Evolutionary conservation across 30 jellyfish, hydroid and myxozoan genomes (phyloP), one percentile per base, ranked within the genome.

Genomic region (Aurelia coerulea): DNA sequence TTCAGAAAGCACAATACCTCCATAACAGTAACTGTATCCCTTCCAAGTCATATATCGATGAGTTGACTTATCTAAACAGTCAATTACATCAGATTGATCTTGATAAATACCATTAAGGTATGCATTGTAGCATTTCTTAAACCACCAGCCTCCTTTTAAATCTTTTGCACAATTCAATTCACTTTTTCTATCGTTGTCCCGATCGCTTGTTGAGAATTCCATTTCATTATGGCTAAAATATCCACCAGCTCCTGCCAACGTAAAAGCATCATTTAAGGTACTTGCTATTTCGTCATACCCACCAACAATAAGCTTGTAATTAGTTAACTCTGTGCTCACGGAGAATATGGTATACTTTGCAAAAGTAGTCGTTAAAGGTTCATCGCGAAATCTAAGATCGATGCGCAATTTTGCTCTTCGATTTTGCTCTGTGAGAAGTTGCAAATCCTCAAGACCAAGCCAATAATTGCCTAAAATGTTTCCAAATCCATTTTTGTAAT

Each of bases 111-210:
- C 87, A 16, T 77, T 77, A 0, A 77, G 51, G 23, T 77, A 76
- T 1, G 78, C 63, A 1, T 1, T 0, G 31, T 34, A 75, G 51
- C 87, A 77, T 0, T 54, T 0, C 5, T 62, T 77, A 23, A 16
- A 77, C 87, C 87, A 77, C 87, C 87, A 77, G 0, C 87, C 87
- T 0, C 87, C 87, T 0, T 29, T 62, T 0, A 2, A 62, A 0
- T 14, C 23, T n/a, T 2, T 13, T 11, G 87, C 87, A 62, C 87
- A 77, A 5, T 62, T 58, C 5, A 4, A 6, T 18, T 1, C 10
- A 1, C 9, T 8, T 0, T 0, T 41, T 29, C 8, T 5, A 62
- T 77, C 87, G 17, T 77, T 59, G 67, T 77, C 87, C 1, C 3
- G n/a, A 62, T 77, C 87, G 0, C 0, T 4, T 5, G 87, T 59